Evolutionary conservation across 2,888 invertebrate species (phyloP), one percentile per base, ranked within the genome.

Genomic region (Aleiodes leptofemur): DNA sequence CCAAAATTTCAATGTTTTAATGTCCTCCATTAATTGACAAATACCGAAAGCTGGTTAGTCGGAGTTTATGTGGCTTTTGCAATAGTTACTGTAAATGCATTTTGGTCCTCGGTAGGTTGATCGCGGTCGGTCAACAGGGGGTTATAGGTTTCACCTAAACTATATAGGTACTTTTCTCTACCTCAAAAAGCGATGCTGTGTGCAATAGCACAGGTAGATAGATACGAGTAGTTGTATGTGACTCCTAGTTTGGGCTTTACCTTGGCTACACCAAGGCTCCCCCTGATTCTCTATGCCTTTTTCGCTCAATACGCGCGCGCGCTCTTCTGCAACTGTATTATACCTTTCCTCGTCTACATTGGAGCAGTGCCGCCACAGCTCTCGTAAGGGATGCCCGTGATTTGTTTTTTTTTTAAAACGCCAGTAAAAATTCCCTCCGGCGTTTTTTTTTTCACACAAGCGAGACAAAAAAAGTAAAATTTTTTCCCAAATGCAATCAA

Each of bases 351-450:
- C 83, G 82, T 73, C 77, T 75, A 79, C 80, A 82, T 81, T 79
- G 83, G 83, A 83, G 82, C 88, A 88, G 88, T 88, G 86, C 87
- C 87, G 87, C 85, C 84, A 87, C 83, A 87, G 87, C 88, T 88
- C 87, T 88, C 87, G 86, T 76, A 83, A 86, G 88, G 83, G 88
- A 86, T 86, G 83, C 86, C 87, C 85, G 88, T 86, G 87, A 86
- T 85, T 68, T 64, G 43, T 64, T 38, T 64, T 23, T 34, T 68
- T 50, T 51, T 88, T 86, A 81, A 23, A 23, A 73, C 80, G 79
- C 80, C 81, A 43, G 23, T 2, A 23, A 23, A 23, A 43, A 68
- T 68, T 68, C 51, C 79, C 81, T 80, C 76, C 78, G 78, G 77
- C 78, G 57, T 73, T 73, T 69, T 76, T 69, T 76, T 74, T 74